These are phyloP conservation scores for Paedocypris micromegethes DNA, from an alignment of 2,797 vertebrate species.

Conservation along the genomic window DNA sequence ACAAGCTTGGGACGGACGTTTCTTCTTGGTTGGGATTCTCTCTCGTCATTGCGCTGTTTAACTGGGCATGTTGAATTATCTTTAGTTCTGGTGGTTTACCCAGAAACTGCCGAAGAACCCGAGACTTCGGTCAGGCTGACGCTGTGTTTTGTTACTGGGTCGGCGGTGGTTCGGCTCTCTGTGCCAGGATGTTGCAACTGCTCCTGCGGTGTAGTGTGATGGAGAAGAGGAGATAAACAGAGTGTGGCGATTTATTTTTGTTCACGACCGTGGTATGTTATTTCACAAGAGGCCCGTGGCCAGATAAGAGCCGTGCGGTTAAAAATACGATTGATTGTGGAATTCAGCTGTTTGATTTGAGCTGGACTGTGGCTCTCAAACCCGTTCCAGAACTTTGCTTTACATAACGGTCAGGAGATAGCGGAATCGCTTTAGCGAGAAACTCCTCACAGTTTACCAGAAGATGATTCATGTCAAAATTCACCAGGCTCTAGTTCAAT, in stretches of 20 bases:
- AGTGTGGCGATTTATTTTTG: slow-evolving; percentile 40
- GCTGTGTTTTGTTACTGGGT: slow-evolving; percentile 19
- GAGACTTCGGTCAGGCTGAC: slow-evolving; percentile 8
- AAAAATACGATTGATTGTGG: slow-evolving; percentile 27
- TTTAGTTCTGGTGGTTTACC: not conserved
- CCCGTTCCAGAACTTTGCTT: not conserved
- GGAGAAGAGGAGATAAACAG: slow-evolving; percentile 11
- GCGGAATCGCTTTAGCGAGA: not conserved
- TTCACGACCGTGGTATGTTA: slow-evolving; percentile 40
- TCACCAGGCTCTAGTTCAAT: too few species aligned
- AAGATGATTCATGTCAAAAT: too few species aligned
- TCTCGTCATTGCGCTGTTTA: too few species aligned
- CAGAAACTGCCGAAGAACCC: slow-evolving; percentile 10
- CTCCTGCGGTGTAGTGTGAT: slow-evolving; percentile 13
- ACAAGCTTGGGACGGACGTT: too few species aligned
- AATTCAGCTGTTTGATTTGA: slow-evolving; percentile 21
- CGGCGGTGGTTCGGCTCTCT: slow-evolving; percentile 9
- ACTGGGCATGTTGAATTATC: too few species aligned
- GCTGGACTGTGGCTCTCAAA: not conserved
- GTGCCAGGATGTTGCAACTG: slow-evolving; percentile 12
- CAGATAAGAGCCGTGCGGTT: slow-evolving; percentile 31
- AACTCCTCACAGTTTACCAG: too few species aligned
- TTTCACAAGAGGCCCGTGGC: slow-evolving; percentile 36
- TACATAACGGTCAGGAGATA: slow-evolving; percentile 13
- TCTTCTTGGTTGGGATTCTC: too few species aligned